Evolutionary conservation across 2,113 vertebrate species (phyloP).

Genomic region (Protomyctophum bolini): DNA sequence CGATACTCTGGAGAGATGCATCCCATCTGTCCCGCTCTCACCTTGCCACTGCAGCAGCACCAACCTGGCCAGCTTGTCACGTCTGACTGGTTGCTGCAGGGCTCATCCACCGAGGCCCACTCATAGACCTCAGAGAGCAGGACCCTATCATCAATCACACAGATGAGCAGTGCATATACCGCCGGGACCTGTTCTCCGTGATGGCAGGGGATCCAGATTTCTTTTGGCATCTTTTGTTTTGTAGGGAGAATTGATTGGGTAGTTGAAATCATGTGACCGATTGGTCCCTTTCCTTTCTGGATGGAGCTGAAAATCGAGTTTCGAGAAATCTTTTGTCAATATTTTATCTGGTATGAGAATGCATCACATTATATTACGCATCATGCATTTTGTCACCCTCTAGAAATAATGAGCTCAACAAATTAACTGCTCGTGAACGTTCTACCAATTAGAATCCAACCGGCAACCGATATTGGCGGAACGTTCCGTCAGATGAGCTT

Average conservation of each 20-base stretch:
- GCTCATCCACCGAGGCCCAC: constrained; percentile 62
- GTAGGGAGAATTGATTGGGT: background rate
- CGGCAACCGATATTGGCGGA: too few species aligned
- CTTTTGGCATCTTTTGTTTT: constrained; percentile 3
- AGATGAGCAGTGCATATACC: constrained; percentile 59
- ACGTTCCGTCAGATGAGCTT: too few species aligned
- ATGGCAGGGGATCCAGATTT: constrained; percentile 45
- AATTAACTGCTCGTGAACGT: too few species aligned
- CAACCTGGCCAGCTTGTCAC: constrained; percentile 66
- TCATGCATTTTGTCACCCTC: too few species aligned
- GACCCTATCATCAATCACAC: constrained; percentile 68
- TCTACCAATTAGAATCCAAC: too few species aligned
- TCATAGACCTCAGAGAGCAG: constrained; percentile 68
- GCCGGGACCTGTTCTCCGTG: constrained; percentile 43
- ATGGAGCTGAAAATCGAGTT: too few species aligned
- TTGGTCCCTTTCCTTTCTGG: too few species aligned
- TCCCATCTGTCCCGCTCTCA: constrained; percentile 72
- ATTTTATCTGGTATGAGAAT: too few species aligned
- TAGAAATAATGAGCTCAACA: too few species aligned
- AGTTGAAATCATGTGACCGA: constrained; percentile 19
- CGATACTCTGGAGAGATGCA: constrained; percentile 51
- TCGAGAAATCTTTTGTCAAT: too few species aligned
- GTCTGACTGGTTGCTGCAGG: constrained; percentile 65
- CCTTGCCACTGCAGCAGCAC: constrained; percentile 64
- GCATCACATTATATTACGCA: too few species aligned